phyloP scores from a whole-genome alignment of 2,888 invertebrate species.

The Idaea aversata region DNA sequence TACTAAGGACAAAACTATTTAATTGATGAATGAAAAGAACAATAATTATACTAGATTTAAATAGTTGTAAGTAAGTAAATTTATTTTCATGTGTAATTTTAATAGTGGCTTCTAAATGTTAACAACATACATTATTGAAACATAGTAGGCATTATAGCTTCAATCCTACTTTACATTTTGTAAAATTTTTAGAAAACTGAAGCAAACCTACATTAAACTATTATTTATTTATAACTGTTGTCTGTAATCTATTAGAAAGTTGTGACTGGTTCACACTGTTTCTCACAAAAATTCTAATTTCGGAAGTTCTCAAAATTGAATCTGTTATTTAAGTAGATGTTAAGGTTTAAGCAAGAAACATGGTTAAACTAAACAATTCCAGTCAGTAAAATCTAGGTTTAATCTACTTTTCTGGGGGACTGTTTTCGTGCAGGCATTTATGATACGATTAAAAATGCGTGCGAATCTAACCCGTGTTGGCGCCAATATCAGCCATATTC shows the following conservation, averaged over 20 bases:
- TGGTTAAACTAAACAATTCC: constrained; percentile 3
- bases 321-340: neutral
- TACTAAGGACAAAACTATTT: neutral
- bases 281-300: neutral
- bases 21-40: neutral
- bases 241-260: neutral
- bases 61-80: neutral
- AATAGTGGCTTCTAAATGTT: no score
- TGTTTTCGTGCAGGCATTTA: no score
- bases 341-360: neutral
- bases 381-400: neutral
- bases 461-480: no score
- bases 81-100: neutral
- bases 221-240: neutral
- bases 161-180: no score
- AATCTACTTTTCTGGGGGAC: neutral
- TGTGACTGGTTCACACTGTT: neutral
- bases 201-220: no score
- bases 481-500: no score
- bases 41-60: neutral
- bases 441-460: no score
- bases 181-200: no score
- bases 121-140: no score
- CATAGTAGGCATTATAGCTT: no score
- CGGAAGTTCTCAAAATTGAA: neutral